Evolutionary conservation across 2,888 invertebrate species (phyloP), one percentile per base, ranked within the genome.

Genomic region (Drosophila rellima): DNA sequence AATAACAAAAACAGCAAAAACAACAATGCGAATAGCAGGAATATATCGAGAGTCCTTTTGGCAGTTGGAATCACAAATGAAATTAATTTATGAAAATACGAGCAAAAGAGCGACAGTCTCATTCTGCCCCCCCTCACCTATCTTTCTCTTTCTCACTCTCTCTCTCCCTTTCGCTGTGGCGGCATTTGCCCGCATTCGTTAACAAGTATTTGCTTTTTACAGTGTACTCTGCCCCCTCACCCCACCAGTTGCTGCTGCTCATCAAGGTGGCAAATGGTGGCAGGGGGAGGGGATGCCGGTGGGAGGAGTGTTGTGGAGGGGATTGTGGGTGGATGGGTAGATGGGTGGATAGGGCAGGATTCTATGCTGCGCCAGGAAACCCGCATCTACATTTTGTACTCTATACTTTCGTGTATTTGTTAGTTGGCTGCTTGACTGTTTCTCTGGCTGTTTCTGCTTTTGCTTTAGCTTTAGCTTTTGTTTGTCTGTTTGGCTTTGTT

Each of bases 1-100:
- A 31, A 11, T 5, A 47, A 17, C 29, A 45, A 26, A 5, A 44
- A n/a, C 44, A 44, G n/a, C 29, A 44, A 47, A 37, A 42, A 44
- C 40, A 55, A 44, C 18, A 45, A 23, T n/a, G 35, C 17, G 17
- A 7, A 29, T 35, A 17, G 50, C 44, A 57, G 15, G 10, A 62
- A 47, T 35, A 31, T 57, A 78, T 78, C 63, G 75, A 78, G 60
- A 78, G 61, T 65, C 45, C 54, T 78, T 55, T 65, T 52, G 78
- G 55, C 74, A 52, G 72, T 48, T 56, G 15, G 52, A 73, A 78
- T 73, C 64, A 40, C 74, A 78, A 76, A 73, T 78, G 62, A 76
- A 73, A 73, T 76, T 78, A 69, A 78, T 76, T 76, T 78, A 76
- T 76, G 78, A 76, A 76, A 76, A 78, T 78, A 62, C 64, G 37